Evolutionary conservation across 2,797 vertebrate species (phyloP), one percentile per base, ranked within the genome.

Genomic region (Pelobates cultripes): DNA sequence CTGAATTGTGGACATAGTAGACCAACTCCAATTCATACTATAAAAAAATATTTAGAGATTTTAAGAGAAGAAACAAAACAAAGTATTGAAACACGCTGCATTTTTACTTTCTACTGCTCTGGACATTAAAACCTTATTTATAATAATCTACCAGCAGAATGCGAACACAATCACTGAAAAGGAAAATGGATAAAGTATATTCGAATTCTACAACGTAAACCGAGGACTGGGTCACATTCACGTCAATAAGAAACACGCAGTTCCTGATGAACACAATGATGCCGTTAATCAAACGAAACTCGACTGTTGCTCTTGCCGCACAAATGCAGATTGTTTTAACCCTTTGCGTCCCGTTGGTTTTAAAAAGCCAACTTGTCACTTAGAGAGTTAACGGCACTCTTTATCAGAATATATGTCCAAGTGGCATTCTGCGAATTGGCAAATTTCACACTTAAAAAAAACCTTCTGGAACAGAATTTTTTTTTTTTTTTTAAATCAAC

Each of bases 271-370:
- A 93, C 92, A 93, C 92, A 94, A 94, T 93, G n/a, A 64, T 10
- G 93, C 94, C 91, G 12, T 40, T 92, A 91, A 90, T 90, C 94
- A 90, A 91, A 92, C 92, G 93, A 93, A 93, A 94, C 92, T 93
- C 93, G 94, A 95, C 93, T 94, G 93, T 95, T 95, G 93, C 93
- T 95, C 92, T 93, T 94, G 91, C 28, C 88, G 92, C 92, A 93
- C 92, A 93, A 93, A 94, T 93, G 93, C 92, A 94, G 90, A 89
- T 91, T 91, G 90, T 92, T 94, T 93, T 94, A 95, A 64, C 61
- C n/a, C 61, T 40, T 17, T 5, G 17, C 6, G n/a, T 7, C 4
- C 17, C 61, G n/a, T n/a, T 28, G 28, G 28, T 28, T 28, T 28
- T 28, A 28, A 28, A 7, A 28, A 10, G 3, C 61, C n/a, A n/a